Evolutionary conservation across 1,140 invertebrate genomes (phyloP).

Genomic region (Drosophila ironensis): DNA sequence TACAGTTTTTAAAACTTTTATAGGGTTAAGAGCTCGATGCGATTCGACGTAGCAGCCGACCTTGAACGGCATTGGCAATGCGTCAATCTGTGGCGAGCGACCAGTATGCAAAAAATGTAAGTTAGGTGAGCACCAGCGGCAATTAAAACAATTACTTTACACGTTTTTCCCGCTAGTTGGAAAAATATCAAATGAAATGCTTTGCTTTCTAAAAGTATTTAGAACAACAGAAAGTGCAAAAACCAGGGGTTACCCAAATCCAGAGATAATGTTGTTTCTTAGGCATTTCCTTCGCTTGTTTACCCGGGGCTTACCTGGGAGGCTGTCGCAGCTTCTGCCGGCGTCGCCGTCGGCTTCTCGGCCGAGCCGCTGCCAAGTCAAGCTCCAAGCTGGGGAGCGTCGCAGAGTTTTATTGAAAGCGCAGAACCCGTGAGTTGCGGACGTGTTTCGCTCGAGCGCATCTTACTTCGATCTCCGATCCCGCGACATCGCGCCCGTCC

Average conservation of each 20-base stretch:
- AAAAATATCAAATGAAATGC: neutral
- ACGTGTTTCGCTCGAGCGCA: conserved; percentile 75
- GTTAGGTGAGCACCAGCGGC: conserved; percentile 1
- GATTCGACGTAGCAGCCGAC: conserved; percentile 22
- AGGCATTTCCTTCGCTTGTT: conserved; percentile 8
- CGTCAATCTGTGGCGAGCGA: conserved; percentile 15
- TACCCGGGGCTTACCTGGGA: neutral
- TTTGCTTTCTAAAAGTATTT: neutral
- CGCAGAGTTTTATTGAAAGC: conserved; percentile 74
- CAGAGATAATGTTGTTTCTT: too few relatives aligned
- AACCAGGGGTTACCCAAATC: too few relatives aligned
- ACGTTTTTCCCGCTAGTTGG: conserved; percentile 5
- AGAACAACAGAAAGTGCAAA: conserved; percentile 6
- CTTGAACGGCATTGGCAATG: conserved; percentile 67
- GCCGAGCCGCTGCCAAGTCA: conserved; percentile 28
- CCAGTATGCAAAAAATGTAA: conserved; percentile 59
- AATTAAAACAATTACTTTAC: conserved; percentile 41
- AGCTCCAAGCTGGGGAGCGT: conserved; percentile 52
- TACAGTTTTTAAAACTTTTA: too few relatives aligned
- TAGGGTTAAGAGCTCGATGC: conserved; percentile 26
- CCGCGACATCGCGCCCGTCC: conserved; percentile 23
- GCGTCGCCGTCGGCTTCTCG: neutral
- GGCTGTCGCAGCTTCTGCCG: neutral
- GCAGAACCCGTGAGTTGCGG: conserved; percentile 76
- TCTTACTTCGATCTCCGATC: conserved; percentile 32